Conservation (phyloP, 1,140 invertebrate genomes). For the Onthophagus taurus region DNA sequence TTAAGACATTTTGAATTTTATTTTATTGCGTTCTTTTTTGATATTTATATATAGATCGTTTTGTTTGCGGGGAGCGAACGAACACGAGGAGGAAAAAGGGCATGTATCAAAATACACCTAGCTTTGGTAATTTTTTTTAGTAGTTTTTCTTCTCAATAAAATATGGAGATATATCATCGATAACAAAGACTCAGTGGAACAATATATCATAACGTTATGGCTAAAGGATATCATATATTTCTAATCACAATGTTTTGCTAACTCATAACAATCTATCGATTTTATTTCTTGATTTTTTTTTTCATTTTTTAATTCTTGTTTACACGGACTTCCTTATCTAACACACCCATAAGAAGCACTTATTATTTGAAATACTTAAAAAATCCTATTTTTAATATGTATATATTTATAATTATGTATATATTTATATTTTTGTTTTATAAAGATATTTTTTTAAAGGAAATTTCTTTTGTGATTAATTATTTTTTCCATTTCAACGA, state of each 20-base stretch:
- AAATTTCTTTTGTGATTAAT: too few species aligned
- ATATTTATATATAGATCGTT: too few species aligned
- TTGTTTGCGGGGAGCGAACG: too few species aligned
- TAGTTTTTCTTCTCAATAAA: too few species aligned
- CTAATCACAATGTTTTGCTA: conserved; percentile 39
- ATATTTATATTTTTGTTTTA: not conserved
- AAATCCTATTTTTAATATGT: conserved; percentile 23
- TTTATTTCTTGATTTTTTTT: not conserved
- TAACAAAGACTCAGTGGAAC: conserved; percentile 30
- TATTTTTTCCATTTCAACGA: too few species aligned
- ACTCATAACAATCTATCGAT: conserved; percentile 36
- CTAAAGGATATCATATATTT: conserved; percentile 33
- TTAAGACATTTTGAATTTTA: too few species aligned
- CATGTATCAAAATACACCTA: conserved; percentile 14
- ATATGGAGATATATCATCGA: conserved; percentile 22
- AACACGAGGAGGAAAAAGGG: not conserved
- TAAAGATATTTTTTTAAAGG: too few species aligned
- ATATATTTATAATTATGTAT: conserved; percentile 9
- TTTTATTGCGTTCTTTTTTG: too few species aligned
- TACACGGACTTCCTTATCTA: conserved; percentile 37
- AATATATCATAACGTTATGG: conserved; percentile 24
- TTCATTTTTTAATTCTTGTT: not conserved
- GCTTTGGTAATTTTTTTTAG: conserved; percentile 15
- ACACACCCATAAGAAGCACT: conserved; percentile 42
- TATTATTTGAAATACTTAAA: conserved; percentile 39